Conservation (phyloP, 2,113 vertebrate species). For the Syngnathus typhle region DNA sequence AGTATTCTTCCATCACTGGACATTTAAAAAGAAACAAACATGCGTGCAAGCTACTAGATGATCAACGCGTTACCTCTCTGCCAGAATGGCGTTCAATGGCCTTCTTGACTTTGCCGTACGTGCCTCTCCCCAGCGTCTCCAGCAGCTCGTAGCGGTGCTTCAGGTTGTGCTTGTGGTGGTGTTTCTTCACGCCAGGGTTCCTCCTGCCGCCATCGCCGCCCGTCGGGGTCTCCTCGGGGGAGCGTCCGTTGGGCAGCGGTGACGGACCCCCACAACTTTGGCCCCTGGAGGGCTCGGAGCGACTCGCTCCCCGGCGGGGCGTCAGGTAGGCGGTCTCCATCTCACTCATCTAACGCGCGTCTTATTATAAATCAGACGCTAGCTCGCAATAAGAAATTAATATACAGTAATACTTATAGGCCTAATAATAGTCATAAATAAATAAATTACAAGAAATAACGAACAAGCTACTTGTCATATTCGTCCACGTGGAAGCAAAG, state of each 20-base stretch:
- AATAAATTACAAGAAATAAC: conserved; percentile 71
- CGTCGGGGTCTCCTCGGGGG: conserved; percentile 38
- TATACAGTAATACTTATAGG: conserved; percentile 61
- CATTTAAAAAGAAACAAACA: not conserved
- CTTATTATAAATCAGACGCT: conserved; percentile 53
- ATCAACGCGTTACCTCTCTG: conserved; percentile 80
- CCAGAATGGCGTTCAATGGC: conserved; percentile 93
- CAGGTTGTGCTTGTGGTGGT: conserved; percentile 98
- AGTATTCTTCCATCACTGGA: not conserved
- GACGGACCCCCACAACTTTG: conserved; percentile 30
- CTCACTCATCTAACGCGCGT: conserved; percentile 22
- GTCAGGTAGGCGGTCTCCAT: conserved; percentile 69
- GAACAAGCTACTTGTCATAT: conserved; percentile 48
- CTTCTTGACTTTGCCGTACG: conserved; percentile 96
- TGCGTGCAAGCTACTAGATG: too few relatives aligned
- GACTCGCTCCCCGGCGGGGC: conserved; percentile 46
- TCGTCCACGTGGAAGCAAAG: conserved; percentile 53
- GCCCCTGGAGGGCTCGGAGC: conserved; percentile 39
- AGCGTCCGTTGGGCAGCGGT: conserved; percentile 26
- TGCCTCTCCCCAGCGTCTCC: conserved; percentile 94
- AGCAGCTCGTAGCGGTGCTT: conserved; percentile 97
- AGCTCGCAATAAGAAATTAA: conserved; percentile 55
- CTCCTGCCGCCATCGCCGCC: conserved; percentile 58
- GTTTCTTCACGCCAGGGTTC: conserved; percentile 85
- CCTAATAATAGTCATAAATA: conserved; percentile 73